Evolutionary conservation across 2,888 invertebrate genomes (phyloP).

Genomic region (Trichopria drosophilae): DNA sequence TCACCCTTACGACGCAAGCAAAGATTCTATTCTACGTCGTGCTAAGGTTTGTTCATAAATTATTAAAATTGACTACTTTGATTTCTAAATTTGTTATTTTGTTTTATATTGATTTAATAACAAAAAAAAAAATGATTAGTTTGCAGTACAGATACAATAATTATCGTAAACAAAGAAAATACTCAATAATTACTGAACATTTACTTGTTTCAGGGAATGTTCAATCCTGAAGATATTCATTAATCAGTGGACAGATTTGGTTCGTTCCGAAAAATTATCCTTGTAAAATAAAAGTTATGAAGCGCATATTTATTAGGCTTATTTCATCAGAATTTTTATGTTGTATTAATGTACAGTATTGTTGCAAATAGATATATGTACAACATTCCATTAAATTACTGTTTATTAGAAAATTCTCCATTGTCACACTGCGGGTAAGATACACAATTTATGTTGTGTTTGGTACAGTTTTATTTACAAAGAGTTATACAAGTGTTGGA

Average conservation of each 20-base stretch:
- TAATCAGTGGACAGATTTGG: conserved; percentile 29
- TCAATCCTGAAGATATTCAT: conserved; percentile 79
- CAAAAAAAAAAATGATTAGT: no score
- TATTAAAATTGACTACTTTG: conserved; percentile 3
- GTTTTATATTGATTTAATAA: background rate
- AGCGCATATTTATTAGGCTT: conserved; percentile 34
- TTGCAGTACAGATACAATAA: no score
- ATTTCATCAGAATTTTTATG: conserved; percentile 26
- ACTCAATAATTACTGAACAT: no score
- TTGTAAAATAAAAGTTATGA: conserved; percentile 23
- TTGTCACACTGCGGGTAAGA: no score
- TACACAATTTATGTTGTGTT: no score
- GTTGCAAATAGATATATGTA: conserved; percentile 26
- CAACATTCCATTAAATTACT: conserved; percentile 30
- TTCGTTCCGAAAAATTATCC: background rate
- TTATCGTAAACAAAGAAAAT: no score
- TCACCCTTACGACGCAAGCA: conserved; percentile 96
- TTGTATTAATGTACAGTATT: conserved; percentile 33
- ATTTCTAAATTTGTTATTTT: background rate
- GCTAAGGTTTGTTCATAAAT: conserved; percentile 71
- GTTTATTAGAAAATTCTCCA: no score
- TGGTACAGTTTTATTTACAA: no score
- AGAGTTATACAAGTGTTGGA: no score
- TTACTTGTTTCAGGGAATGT: conserved; percentile 79
- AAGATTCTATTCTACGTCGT: conserved; percentile 94